These are phyloP conservation scores for Crioceris asparagi DNA, from an alignment of 2,888 invertebrate genomes.

Conservation along the genomic window DNA sequence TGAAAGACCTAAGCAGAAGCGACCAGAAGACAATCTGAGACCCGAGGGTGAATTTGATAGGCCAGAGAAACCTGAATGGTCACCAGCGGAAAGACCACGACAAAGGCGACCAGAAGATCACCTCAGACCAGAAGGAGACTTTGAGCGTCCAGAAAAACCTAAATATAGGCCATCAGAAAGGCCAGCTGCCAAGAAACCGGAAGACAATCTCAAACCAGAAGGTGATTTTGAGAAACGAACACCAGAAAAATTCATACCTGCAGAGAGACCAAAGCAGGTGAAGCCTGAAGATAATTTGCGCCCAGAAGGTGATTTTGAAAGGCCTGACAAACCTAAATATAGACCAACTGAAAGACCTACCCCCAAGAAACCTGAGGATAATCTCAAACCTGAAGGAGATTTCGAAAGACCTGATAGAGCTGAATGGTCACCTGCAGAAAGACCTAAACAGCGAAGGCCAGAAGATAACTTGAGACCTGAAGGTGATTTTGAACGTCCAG, in stretches of 20 bases:
- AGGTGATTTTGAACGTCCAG: constrained; percentile 35
- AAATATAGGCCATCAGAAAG: constrained; percentile 37
- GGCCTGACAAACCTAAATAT: constrained; percentile 33
- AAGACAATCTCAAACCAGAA: constrained; percentile 43
- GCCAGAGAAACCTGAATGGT: constrained; percentile 36
- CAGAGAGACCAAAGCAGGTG: constrained; percentile 33
- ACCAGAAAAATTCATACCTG: constrained; percentile 30
- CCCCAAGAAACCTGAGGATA: constrained; percentile 40
- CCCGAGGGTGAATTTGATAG: constrained; percentile 39
- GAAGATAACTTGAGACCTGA: constrained; percentile 45
- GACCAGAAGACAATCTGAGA: constrained; percentile 33
- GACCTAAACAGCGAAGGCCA: constrained; percentile 39
- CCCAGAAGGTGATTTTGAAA: constrained; percentile 33
- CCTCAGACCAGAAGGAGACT: constrained; percentile 45
- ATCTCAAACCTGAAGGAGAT: constrained; percentile 46
- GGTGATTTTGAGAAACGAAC: constrained; percentile 40
- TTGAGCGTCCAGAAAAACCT: constrained; percentile 38
- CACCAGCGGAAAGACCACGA: constrained; percentile 36
- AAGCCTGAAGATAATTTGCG: constrained; percentile 35
- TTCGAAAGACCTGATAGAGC: constrained; percentile 38
- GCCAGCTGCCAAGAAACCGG: constrained; percentile 37
- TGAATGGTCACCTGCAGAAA: constrained; percentile 39
- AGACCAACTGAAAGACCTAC: constrained; percentile 38
- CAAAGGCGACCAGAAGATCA: constrained; percentile 36
- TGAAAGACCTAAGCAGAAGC: constrained; percentile 34